phyloP scores from a whole-genome alignment of 1,140 invertebrate genomes.

The Zaprionus vittiger region DNA sequence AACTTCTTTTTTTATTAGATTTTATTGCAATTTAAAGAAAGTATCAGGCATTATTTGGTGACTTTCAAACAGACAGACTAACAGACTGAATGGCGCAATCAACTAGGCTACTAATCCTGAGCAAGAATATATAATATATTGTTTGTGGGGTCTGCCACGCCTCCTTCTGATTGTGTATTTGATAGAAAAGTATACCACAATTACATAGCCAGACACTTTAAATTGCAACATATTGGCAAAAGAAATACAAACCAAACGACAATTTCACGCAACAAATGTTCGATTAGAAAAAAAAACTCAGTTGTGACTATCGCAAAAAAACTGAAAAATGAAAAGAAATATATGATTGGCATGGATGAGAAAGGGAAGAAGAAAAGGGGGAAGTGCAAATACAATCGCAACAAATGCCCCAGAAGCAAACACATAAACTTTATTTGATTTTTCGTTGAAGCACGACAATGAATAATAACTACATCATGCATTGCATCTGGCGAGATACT shows the following conservation, averaged over 20 bases:
- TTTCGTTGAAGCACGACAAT: constrained; percentile 77
- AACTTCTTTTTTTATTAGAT: too few species aligned
- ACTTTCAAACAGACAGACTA: too few species aligned
- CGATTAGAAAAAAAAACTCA: constrained; percentile 63
- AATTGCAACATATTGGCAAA: constrained; percentile 73
- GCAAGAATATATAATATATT: too few species aligned
- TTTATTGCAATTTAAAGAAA: too few species aligned
- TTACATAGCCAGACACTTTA: constrained; percentile 47
- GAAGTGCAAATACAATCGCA: constrained; percentile 26
- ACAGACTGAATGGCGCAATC: too few species aligned
- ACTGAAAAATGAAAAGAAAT: constrained; percentile 33
- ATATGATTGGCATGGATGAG: background rate
- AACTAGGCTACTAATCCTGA: too few species aligned
- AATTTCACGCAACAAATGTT: constrained; percentile 81
- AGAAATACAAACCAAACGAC: constrained; percentile 57
- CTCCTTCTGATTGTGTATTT: too few species aligned
- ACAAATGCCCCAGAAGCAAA: constrained; percentile 49
- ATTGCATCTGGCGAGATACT: constrained; percentile 65
- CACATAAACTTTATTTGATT: constrained; percentile 70
- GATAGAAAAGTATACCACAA: background rate
- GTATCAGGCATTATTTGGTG: too few species aligned
- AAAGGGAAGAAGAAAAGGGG: background rate
- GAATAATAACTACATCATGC: constrained; percentile 74
- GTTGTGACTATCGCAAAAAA: constrained; percentile 50
- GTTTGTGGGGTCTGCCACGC: too few species aligned